A percentile compares a stretch with the other conserved stretches of the same genome.
Evolutionary conservation across 2,888 invertebrate genomes (phyloP).

Genomic region (Stegana nigrithorax): DNA sequence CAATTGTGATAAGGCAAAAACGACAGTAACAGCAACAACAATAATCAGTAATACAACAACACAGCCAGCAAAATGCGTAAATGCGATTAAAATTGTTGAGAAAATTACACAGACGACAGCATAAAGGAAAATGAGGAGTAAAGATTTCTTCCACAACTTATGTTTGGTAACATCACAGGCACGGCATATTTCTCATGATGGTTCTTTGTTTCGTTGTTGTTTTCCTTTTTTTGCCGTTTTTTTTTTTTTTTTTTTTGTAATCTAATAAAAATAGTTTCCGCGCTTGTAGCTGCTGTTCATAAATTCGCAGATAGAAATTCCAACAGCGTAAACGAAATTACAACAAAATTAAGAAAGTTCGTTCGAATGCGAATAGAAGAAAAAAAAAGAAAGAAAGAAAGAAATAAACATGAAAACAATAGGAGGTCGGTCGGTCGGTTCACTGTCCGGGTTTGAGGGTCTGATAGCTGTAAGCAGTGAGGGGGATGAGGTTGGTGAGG

Average conservation of each 20-base stretch:
- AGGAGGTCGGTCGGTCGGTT: no score
- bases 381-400: slow-evolving; percentile 24
- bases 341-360: slow-evolving; percentile 58
- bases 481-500: background rate
- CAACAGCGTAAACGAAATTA: slow-evolving; percentile 57
- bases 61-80: slow-evolving; percentile 32
- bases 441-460: no score
- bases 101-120: slow-evolving; percentile 44
- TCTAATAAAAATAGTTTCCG: slow-evolving; percentile 59
- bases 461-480: background rate
- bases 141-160: slow-evolving; percentile 31
- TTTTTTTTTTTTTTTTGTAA: slow-evolving; percentile 38
- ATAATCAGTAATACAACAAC: background rate
- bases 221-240: background rate
- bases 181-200: no score
- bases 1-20: background rate
- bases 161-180: no score
- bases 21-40: background rate
- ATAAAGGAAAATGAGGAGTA: slow-evolving; percentile 2
- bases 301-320: slow-evolving; percentile 61
- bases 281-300: slow-evolving; percentile 41
- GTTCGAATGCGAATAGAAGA: slow-evolving; percentile 27
- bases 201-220: background rate
- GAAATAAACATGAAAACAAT: background rate
- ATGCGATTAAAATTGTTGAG: slow-evolving; percentile 62